Percentiles rank a stretch among this genome's conserved stretches.
Evolutionary conservation across 2,113 vertebrate genomes (phyloP).

Genomic region (Pyxicephalus adspersus): DNA sequence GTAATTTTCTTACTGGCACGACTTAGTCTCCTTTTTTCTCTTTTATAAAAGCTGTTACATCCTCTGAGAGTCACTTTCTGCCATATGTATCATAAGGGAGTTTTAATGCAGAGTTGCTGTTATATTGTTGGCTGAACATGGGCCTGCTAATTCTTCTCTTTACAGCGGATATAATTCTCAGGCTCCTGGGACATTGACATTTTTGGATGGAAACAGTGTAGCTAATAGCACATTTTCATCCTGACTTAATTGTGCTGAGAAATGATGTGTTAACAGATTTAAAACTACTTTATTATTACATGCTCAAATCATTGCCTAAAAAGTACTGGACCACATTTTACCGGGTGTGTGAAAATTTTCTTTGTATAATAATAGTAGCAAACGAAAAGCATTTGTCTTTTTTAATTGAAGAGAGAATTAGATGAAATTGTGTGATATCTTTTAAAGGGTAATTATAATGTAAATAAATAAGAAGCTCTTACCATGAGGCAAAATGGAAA

Average conservation of each 20-base stretch:
- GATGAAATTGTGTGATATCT: too few relatives aligned
- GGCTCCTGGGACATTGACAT: not conserved
- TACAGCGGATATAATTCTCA: not conserved
- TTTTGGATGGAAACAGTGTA: not conserved
- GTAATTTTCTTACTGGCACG: too few relatives aligned
- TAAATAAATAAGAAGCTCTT: too few relatives aligned
- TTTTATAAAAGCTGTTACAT: not conserved
- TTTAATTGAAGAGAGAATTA: too few relatives aligned
- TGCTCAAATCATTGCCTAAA: too few relatives aligned
- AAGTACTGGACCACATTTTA: too few relatives aligned
- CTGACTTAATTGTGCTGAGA: not conserved
- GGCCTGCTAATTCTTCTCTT: not conserved
- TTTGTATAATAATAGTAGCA: too few relatives aligned
- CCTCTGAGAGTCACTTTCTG: conserved; percentile 21
- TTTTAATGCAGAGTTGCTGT: conserved; percentile 4
- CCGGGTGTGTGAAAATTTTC: too few relatives aligned
- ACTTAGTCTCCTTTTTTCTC: not conserved
- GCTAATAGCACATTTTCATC: not conserved
- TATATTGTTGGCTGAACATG: conserved; percentile 7
- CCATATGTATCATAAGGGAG: not conserved
- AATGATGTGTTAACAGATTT: not conserved
- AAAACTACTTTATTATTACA: too few relatives aligned
- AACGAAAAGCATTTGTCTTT: too few relatives aligned
- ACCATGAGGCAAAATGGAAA: too few relatives aligned
- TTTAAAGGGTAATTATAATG: too few relatives aligned